Percentiles rank a stretch among this genome's conserved stretches.
Conservation (phyloP, 1,140 invertebrate genomes). For the Agraylea sexmaculata region DNA sequence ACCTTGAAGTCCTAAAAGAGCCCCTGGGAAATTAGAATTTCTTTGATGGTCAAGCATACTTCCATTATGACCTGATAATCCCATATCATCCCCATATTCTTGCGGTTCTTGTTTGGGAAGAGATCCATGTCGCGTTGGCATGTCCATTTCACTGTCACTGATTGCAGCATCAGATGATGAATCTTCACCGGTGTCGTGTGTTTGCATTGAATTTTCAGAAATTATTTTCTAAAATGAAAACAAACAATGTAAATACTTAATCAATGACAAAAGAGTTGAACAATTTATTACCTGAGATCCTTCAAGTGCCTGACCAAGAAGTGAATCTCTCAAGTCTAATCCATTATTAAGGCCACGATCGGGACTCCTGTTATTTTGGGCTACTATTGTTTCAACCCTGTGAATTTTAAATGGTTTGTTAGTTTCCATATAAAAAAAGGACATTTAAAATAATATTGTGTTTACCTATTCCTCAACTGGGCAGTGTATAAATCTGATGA, state of each 20-base stretch:
- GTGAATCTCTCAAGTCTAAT: constrained; percentile 51
- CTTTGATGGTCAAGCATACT: constrained; percentile 51
- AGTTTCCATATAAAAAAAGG: not conserved
- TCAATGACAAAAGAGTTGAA: not conserved
- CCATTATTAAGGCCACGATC: constrained; percentile 35
- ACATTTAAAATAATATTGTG: no score
- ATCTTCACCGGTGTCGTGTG: constrained; percentile 67
- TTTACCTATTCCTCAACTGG: constrained; percentile 39
- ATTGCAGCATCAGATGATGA: constrained; percentile 53
- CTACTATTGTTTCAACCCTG: constrained; percentile 18
- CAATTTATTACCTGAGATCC: constrained; percentile 23
- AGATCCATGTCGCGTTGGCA: constrained; percentile 27
- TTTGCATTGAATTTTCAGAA: constrained; percentile 35
- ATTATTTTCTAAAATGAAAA: constrained; percentile 19
- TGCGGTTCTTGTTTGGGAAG: constrained; percentile 48
- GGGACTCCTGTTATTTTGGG: constrained; percentile 26
- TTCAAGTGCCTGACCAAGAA: constrained; percentile 64
- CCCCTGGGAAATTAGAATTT: constrained; percentile 55
- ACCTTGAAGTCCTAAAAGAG: constrained; percentile 61
- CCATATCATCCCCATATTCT: constrained; percentile 53
- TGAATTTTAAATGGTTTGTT: constrained; percentile 6
- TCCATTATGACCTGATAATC: constrained; percentile 54
- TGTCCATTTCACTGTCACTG: constrained; percentile 48
- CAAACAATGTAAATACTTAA: no score
- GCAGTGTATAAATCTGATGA: constrained; percentile 48